Evolutionary conservation across 2,113 vertebrate species (phyloP).

Genomic region (Oreochromis niloticus): DNA sequence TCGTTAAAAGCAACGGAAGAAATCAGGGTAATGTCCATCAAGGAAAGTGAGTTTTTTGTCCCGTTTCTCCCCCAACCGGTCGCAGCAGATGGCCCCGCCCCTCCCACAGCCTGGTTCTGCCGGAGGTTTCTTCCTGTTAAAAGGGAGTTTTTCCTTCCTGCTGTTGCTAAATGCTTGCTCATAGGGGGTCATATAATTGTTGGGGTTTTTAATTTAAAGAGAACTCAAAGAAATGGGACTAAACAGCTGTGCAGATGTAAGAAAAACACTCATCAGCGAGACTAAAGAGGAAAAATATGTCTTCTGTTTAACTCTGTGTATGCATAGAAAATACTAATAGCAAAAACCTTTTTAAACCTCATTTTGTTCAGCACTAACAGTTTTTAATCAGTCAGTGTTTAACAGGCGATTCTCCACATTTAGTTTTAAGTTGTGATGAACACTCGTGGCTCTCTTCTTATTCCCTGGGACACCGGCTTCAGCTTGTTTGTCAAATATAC

Average conservation of each 20-base stretch:
- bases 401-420: not conserved
- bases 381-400: not conserved
- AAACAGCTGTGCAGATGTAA: not conserved
- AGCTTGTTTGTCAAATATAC: not conserved
- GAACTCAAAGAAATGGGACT: too few species aligned
- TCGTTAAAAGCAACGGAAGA: fast-evolving
- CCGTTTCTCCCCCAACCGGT: fast-evolving
- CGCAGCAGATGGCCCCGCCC: not conserved
- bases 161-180: not conserved
- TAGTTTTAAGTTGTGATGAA: fast-evolving
- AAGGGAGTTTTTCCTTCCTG: not conserved
- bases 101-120: fast-evolving
- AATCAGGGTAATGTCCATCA: not conserved
- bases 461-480: not conserved
- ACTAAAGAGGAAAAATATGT: not conserved
- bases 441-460: not conserved
- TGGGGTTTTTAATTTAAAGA: too few species aligned
- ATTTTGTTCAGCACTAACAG: not conserved
- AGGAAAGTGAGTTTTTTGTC: not conserved
- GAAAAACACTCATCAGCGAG: not conserved
- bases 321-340: not conserved
- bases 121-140: not conserved
- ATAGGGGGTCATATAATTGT: not conserved
- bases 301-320: fast-evolving
- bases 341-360: not conserved